Evolutionary conservation across 2,797 vertebrate genomes (phyloP).

Genomic region (Coregonus sp.): DNA sequence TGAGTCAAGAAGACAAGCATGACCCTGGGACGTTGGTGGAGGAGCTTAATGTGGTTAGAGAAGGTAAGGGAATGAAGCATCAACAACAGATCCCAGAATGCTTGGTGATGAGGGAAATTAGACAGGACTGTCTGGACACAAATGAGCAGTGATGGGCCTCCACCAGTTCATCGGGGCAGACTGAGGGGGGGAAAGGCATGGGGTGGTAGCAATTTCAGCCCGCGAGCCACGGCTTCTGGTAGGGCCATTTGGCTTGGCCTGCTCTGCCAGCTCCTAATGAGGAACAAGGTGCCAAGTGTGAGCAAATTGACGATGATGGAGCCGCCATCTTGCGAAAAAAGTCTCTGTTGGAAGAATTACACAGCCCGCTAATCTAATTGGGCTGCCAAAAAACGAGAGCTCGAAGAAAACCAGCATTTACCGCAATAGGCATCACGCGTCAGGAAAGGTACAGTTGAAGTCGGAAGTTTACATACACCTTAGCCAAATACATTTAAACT

Average conservation of each 20-base stretch:
- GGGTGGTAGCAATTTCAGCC: slow-evolving; percentile 40
- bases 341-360: slow-evolving; percentile 64
- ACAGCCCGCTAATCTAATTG: slow-evolving; percentile 68
- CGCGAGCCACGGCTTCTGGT: slow-evolving; percentile 16
- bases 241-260: slow-evolving; percentile 33
- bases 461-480: no score
- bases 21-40: slow-evolving; percentile 8
- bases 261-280: slow-evolving; percentile 59
- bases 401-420: slow-evolving; percentile 70
- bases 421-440: slow-evolving; percentile 62
- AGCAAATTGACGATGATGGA: slow-evolving; percentile 72
- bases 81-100: slow-evolving; percentile 22
- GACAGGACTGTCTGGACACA: slow-evolving; percentile 36
- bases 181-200: background rate
- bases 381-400: slow-evolving; percentile 56
- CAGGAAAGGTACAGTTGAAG: slow-evolving; percentile 38
- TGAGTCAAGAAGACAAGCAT: slow-evolving; percentile 18
- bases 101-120: slow-evolving; percentile 13
- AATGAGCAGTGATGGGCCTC: slow-evolving; percentile 51
- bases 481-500: no score
- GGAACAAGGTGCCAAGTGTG: slow-evolving; percentile 64
- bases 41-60: slow-evolving; percentile 15
- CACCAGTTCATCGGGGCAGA: slow-evolving; percentile 10
- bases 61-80: slow-evolving; percentile 32
- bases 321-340: slow-evolving; percentile 51